Evolutionary conservation across 2,888 invertebrate genomes (phyloP).

Genomic region (Rotaria macrura): DNA sequence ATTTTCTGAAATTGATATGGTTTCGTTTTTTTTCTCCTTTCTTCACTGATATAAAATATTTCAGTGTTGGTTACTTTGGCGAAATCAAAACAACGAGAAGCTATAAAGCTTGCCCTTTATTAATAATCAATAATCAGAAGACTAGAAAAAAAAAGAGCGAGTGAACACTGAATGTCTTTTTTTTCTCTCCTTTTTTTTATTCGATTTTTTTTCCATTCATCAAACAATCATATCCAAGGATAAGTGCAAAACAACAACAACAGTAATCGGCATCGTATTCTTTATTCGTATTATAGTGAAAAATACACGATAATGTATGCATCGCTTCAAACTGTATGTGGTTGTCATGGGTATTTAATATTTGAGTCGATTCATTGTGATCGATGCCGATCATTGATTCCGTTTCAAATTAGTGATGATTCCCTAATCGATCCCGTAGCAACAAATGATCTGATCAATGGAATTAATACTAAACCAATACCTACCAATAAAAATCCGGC

Average conservation of each 20-base stretch:
- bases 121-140: background rate
- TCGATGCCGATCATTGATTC: slow-evolving; percentile 4
- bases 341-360: background rate
- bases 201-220: background rate
- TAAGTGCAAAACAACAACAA: too few relatives aligned
- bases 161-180: background rate
- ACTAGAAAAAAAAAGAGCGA: background rate
- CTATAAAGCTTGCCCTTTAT: background rate
- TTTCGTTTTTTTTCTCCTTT: background rate
- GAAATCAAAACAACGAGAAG: background rate
- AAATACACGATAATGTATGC: background rate
- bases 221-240: background rate
- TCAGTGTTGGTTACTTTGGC: background rate
- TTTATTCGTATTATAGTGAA: too few relatives aligned
- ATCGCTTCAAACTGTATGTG: background rate
- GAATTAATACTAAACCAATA: background rate
- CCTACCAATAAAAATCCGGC: background rate
- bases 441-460: background rate
- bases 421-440: background rate
- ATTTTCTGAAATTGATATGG: background rate
- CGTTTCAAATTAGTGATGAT: background rate
- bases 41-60: background rate
- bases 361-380: slow-evolving; percentile 16
- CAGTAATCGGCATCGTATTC: too few relatives aligned
- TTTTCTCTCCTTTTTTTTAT: background rate